Percentiles rank a stretch among this genome's conserved stretches.
Conservation (phyloP, 2,888 invertebrate genomes). For the Watsonalla cultraria region DNA sequence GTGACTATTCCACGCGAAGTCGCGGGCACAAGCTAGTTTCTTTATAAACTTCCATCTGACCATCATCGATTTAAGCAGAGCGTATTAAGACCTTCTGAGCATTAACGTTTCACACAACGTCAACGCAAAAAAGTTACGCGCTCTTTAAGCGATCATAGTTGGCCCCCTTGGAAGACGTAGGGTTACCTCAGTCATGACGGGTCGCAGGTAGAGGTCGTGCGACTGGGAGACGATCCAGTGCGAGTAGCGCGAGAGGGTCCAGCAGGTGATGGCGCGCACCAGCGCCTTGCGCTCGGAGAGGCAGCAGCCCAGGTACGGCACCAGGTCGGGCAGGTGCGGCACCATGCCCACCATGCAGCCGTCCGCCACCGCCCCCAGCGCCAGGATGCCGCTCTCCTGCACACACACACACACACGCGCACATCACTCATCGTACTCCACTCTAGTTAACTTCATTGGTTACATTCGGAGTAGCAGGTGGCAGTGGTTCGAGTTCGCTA, state of each 20-base stretch:
- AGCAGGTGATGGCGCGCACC: conserved; percentile 98
- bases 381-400: conserved; percentile 92
- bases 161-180: too few relatives aligned
- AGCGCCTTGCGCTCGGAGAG: conserved; percentile 96
- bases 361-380: conserved; percentile 95
- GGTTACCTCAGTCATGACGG: conserved; percentile 92
- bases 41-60: too few relatives aligned
- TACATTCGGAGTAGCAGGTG: neutral
- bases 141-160: too few relatives aligned
- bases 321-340: conserved; percentile 95
- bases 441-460: neutral
- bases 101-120: too few relatives aligned
- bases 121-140: too few relatives aligned
- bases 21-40: too few relatives aligned
- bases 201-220: conserved; percentile 95
- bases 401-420: conserved; percentile 2
- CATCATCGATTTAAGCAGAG: too few relatives aligned
- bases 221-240: conserved; percentile 99
- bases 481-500: neutral
- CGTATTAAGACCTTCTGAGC: too few relatives aligned
- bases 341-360: conserved; percentile 98
- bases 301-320: conserved; percentile 96
- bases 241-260: conserved; percentile 98
- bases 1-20: too few relatives aligned
- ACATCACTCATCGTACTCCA: too few relatives aligned